These are phyloP conservation scores for Fringilla coelebs DNA, from an alignment of 2,797 vertebrate genomes.

Conservation along the genomic window DNA sequence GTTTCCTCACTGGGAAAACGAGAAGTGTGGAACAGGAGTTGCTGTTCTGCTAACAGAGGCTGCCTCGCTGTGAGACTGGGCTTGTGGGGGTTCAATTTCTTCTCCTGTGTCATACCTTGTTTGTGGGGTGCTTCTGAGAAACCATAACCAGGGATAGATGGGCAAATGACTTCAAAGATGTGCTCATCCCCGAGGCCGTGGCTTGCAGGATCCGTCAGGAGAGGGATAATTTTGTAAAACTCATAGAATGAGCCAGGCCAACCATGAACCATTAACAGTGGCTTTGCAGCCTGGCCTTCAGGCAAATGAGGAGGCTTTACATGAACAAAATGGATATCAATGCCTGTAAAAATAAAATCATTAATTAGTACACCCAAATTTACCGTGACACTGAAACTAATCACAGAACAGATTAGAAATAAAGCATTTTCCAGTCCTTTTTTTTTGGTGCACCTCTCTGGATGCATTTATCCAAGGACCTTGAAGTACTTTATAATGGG, in stretches of 20 bases:
- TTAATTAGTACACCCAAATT: neutral
- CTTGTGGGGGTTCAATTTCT: neutral
- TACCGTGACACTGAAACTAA: neutral
- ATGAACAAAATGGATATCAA: slow-evolving; percentile 79
- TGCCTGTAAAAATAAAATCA: slow-evolving; percentile 62
- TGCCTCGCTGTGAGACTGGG: neutral
- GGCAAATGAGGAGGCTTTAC: slow-evolving; percentile 65
- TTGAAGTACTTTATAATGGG: neutral
- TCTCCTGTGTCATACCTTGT: slow-evolving; percentile 59
- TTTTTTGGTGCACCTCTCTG: neutral
- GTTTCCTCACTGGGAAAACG: neutral
- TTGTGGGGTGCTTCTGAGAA: slow-evolving; percentile 80
- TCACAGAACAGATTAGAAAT: neutral
- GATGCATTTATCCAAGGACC: neutral
- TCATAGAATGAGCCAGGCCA: slow-evolving; percentile 81
- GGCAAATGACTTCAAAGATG: slow-evolving; percentile 77
- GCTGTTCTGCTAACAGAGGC: neutral
- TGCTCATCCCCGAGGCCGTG: slow-evolving; percentile 61
- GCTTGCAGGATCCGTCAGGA: slow-evolving; percentile 73
- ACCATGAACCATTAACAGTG: slow-evolving; percentile 78
- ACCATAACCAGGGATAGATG: slow-evolving; percentile 79
- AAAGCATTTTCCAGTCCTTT: neutral
- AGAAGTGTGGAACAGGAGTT: neutral
- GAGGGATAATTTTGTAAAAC: slow-evolving; percentile 79
- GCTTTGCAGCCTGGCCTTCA: slow-evolving; percentile 56